Percentiles rank a stretch among this genome's conserved stretches.
Conservation (phyloP, 2,113 vertebrate genomes). For the Phalacrocorax pelagicus region DNA sequence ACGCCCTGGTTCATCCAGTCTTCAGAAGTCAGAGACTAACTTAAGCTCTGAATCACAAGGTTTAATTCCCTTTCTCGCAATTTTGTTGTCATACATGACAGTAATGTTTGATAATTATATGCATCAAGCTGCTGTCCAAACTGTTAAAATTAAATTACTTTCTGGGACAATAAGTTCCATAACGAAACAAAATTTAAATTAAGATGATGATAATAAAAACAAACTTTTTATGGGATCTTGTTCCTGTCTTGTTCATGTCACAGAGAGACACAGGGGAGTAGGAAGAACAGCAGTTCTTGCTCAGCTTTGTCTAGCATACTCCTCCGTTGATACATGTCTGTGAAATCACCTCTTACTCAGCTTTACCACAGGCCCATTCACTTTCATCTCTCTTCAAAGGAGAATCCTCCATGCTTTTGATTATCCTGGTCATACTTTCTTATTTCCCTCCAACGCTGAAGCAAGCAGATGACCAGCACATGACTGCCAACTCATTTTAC, state of each 20-base stretch:
- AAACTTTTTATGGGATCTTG: background rate
- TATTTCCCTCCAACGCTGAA: background rate
- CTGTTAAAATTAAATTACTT: background rate
- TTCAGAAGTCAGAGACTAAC: background rate
- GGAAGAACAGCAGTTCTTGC: background rate
- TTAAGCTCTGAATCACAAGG: conserved; percentile 32
- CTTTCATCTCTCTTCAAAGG: conserved; percentile 61
- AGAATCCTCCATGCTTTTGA: conserved; percentile 34
- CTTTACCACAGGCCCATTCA: background rate
- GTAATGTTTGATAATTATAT: conserved; percentile 4
- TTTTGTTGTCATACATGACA: background rate
- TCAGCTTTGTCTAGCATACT: background rate
- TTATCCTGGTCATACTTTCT: conserved; percentile 31
- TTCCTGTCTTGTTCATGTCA: background rate
- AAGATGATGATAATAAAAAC: background rate
- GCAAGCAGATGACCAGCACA: conserved; percentile 22
- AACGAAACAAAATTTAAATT: background rate
- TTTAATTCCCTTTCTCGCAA: conserved; percentile 20
- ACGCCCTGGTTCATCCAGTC: background rate
- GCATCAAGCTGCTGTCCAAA: background rate
- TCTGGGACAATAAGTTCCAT: background rate
- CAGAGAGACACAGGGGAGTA: background rate
- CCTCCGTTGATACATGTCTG: background rate
- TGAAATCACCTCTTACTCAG: conserved; percentile 48
- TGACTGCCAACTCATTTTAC: background rate